Conservation (phyloP, 2,113 vertebrate genomes). For the Tragelaphus buxtoni region DNA sequence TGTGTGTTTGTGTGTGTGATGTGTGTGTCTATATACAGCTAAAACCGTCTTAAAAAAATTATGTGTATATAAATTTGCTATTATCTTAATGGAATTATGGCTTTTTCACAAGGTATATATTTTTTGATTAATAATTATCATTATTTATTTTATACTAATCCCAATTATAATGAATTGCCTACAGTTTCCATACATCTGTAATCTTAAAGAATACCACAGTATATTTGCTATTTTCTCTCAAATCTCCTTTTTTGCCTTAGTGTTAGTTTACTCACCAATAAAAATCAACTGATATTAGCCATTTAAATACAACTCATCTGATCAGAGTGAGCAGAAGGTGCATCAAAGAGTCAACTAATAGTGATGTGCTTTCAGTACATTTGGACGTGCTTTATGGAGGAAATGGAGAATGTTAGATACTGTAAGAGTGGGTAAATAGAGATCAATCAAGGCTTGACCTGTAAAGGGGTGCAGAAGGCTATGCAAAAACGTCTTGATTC, state of each 20-base stretch:
- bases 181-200: neutral
- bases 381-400: neutral
- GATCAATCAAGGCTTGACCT: neutral
- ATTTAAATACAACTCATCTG: neutral
- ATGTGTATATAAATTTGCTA: neutral
- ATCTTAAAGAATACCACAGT: neutral
- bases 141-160: neutral
- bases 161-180: neutral
- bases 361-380: neutral
- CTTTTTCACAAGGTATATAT: neutral
- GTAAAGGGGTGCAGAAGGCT: neutral
- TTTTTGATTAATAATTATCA: too few relatives aligned
- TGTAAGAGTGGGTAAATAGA: neutral
- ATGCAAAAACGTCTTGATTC: neutral
- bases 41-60: neutral
- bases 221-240: neutral
- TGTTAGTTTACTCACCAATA: neutral
- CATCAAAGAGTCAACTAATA: neutral
- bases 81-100: neutral
- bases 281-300: neutral
- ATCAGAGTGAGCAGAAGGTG: neutral
- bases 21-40: neutral
- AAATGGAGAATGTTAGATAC: neutral
- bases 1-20: neutral
- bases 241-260: neutral